Conservation (phyloP, 2,113 vertebrate genomes). For the Nasalis larvatus region DNA sequence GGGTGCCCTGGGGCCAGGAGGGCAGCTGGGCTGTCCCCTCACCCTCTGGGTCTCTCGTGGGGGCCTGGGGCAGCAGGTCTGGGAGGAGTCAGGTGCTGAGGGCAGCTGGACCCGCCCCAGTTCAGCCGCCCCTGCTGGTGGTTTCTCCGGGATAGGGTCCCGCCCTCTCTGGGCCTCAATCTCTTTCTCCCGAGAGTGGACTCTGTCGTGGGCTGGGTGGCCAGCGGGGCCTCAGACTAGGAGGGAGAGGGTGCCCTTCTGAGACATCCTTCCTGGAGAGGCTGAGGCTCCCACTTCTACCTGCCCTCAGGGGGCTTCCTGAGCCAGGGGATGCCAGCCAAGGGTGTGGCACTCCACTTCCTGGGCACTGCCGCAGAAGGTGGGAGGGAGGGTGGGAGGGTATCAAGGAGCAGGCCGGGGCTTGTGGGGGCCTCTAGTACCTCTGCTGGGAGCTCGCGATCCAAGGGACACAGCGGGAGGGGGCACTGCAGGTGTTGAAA, state of each 20-base stretch:
- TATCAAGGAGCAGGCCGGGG: not conserved
- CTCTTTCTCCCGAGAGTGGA: not conserved
- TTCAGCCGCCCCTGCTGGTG: not conserved
- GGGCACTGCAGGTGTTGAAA: not conserved
- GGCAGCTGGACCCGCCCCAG: not conserved
- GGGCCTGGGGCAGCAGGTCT: not conserved
- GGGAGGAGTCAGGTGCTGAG: rapidly evolving
- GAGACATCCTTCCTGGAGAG: not conserved
- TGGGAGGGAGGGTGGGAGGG: not conserved
- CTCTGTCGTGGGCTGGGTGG: not conserved
- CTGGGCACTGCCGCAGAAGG: not conserved
- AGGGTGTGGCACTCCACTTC: not conserved
- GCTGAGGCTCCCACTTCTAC: not conserved
- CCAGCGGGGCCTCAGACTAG: not conserved
- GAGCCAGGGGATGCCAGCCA: not conserved
- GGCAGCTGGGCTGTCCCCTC: not conserved
- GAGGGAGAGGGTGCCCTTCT: not conserved
- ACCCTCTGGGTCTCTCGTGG: not conserved
- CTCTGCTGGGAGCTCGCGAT: rapidly evolving
- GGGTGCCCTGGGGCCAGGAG: not conserved
- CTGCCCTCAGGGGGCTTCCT: not conserved
- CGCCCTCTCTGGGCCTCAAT: not conserved
- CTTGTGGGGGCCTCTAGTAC: not conserved
- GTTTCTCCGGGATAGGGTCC: too few relatives aligned
- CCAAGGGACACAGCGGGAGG: rapidly evolving